These are phyloP conservation scores for Ichneumon xanthorius DNA, from an alignment of 2,888 invertebrate species.

Conservation along the genomic window DNA sequence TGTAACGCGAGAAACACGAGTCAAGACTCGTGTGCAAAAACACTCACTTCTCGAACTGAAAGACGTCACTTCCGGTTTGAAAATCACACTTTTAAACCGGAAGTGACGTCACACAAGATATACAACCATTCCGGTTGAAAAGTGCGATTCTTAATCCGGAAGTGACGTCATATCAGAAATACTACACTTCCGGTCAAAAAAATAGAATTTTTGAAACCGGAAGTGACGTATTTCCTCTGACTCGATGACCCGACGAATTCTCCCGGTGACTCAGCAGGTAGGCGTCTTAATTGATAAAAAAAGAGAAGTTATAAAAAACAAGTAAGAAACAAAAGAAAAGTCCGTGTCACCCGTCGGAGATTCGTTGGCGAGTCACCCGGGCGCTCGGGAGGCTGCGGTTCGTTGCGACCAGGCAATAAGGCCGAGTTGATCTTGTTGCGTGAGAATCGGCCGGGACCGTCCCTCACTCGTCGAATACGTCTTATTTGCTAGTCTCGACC, in stretches of 20 bases:
- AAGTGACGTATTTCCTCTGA: no score
- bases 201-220: no score
- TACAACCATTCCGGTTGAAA: no score
- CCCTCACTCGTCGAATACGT: constrained; percentile 57
- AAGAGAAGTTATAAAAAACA: background rate
- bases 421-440: constrained; percentile 65
- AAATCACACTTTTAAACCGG: background rate
- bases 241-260: background rate
- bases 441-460: constrained; percentile 59
- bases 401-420: constrained; percentile 32
- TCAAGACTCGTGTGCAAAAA: background rate
- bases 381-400: constrained; percentile 25
- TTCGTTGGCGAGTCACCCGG: constrained; percentile 43
- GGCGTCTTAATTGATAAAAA: background rate
- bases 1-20: background rate
- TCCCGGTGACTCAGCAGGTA: constrained; percentile 19
- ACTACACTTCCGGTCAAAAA: no score
- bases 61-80: background rate
- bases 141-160: no score
- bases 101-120: background rate
- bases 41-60: no score
- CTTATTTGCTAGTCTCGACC: constrained; percentile 61
- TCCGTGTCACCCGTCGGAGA: constrained; percentile 35
- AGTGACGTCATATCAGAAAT: no score
- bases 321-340: background rate